Percentiles rank a stretch among this genome's conserved stretches.
These are phyloP conservation scores for Caprella mutica DNA, from an alignment of 2,888 invertebrate genomes.

Conservation along the genomic window DNA sequence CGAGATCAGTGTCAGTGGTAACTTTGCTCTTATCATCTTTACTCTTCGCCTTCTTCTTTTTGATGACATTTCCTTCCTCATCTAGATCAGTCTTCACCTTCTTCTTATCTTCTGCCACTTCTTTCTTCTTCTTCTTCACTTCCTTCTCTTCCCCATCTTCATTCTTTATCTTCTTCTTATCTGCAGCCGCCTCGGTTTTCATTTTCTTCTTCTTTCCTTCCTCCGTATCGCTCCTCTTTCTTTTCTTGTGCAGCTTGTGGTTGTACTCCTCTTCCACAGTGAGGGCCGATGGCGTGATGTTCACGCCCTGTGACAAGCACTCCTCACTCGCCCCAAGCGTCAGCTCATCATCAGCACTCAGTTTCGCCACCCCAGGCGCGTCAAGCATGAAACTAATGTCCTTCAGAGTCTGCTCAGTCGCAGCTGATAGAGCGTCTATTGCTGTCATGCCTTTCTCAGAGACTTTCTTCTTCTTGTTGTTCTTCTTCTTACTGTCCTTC, in stretches of 20 bases:
- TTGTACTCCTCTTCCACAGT: constrained; percentile 40
- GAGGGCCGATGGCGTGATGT: constrained; percentile 23
- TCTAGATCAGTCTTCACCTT: constrained; percentile 6
- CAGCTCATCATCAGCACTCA: constrained; percentile 21
- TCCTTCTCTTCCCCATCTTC: constrained; percentile 10
- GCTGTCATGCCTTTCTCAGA: constrained; percentile 51
- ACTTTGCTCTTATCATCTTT: background rate
- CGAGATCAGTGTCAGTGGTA: background rate
- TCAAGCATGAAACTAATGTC: constrained; percentile 66
- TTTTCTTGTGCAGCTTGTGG: constrained; percentile 33
- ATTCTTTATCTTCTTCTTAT: constrained; percentile 8
- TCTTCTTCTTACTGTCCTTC: constrained; percentile 38
- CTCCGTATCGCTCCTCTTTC: constrained; percentile 24
- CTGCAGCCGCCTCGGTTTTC: constrained; percentile 8
- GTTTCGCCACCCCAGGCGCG: constrained; percentile 39
- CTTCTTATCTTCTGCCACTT: constrained; percentile 15
- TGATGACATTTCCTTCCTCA: background rate
- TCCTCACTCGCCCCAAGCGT: constrained; percentile 18
- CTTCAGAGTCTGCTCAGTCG: constrained; percentile 64
- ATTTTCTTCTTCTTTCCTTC: background rate
- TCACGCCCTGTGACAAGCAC: constrained; percentile 14
- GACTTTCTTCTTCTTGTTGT: constrained; percentile 40
- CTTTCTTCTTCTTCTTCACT: background rate
- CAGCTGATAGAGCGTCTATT: constrained; percentile 56
- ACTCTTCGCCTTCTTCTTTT: constrained; percentile 4